Evolutionary conservation across 1,140 invertebrate species (phyloP), one percentile per base, ranked within the genome.

Genomic region (Latrodectus geometricus): DNA sequence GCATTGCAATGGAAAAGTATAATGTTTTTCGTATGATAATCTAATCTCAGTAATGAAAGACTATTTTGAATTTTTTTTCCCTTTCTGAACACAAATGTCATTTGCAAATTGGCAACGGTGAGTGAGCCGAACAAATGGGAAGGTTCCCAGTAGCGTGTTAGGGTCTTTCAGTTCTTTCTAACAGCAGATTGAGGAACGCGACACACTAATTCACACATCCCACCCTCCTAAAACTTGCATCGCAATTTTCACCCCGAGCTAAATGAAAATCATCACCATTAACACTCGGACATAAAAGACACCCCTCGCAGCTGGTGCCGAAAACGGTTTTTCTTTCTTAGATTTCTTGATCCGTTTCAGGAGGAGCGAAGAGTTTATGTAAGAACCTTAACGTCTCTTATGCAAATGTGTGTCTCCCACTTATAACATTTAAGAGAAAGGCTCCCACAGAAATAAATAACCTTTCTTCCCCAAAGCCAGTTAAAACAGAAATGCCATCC

Each of bases 261-360:
- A 84, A 84, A 84, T 84, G 82, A 84, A 84, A 76, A 76, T 76
- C 61, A 76, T 84, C 73, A 68, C 73, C 82, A 84, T 84, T 84
- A 84, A 73, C 73, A 84, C 72, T 12, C 72, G 61, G 61, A 84
- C 68, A 66, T 76, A 84, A 35, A 84, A 84, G 82, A 75, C 76
- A 17, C 54, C 61, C 21, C 48, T 35, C 14, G 52, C 80, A 82
- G 68, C 73, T 84, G 81, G 72, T 21, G 65, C 61, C 56, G 61
- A 8, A 20, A 66, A 49, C 9, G 17, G 56, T 14, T 68, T 49
- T 21, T 79, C 65, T 79, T 79, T 79, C 14, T 52, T 11, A 8
- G n/a, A 14, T 84, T 50, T 15, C n/a, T 68, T 9, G 20, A 79
- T 74, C 72, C 72, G 50, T 84, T 84, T 66, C 48, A 9, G 15